A percentile compares a stretch with the other conserved stretches of the same genome.
Conservation (phyloP, 2,797 vertebrate species). For the Sebastes minor region DNA sequence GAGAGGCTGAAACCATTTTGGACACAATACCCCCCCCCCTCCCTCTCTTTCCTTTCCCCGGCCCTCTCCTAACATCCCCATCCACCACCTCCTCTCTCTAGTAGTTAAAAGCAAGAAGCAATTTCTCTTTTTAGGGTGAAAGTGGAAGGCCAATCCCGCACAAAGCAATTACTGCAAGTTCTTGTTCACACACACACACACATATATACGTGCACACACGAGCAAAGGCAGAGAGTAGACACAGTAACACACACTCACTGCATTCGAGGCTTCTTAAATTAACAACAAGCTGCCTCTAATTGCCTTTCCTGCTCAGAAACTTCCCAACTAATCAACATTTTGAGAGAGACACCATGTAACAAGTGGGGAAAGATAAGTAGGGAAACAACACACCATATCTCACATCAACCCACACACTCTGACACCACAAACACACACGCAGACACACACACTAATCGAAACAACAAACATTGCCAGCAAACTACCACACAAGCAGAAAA, state of each 20-base stretch:
- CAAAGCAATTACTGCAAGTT: conserved; percentile 66
- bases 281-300: conserved; percentile 51
- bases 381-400: background rate
- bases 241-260: conserved; percentile 5
- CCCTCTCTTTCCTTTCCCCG: background rate
- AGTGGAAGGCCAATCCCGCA: conserved; percentile 53
- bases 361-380: background rate
- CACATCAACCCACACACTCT: background rate
- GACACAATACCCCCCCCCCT: conserved; percentile 26
- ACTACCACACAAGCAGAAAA: conserved; percentile 29
- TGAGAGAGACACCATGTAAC: background rate
- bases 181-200: background rate
- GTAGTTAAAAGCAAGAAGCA: conserved; percentile 62
- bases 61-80: conserved; percentile 13
- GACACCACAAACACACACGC: background rate
- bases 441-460: background rate
- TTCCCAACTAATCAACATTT: conserved; percentile 38
- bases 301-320: conserved; percentile 32
- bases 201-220: background rate
- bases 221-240: background rate
- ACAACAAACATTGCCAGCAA: conserved; percentile 14
- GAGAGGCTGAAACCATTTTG: conserved; percentile 53
- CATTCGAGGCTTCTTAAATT: conserved; percentile 25
- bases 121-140: conserved; percentile 63
- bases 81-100: conserved; percentile 26